A percentile compares a stretch with the other conserved stretches of the same genome.
These are phyloP conservation scores for Brachionichthys hirsutus DNA, from an alignment of 2,113 vertebrate species.

Conservation along the genomic window DNA sequence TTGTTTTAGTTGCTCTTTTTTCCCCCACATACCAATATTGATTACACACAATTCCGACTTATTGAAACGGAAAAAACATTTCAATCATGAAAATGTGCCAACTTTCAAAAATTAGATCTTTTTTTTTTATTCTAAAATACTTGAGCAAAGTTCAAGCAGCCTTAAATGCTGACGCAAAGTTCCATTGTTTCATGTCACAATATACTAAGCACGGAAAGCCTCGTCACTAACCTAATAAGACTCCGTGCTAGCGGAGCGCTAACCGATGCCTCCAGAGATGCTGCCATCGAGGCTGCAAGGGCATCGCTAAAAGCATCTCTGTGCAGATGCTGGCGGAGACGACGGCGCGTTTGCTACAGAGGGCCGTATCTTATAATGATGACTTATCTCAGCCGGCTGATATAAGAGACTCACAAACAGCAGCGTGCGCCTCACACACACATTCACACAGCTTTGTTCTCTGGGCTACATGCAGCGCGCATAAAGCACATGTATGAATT, in stretches of 20 bases:
- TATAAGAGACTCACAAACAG: constrained; percentile 25
- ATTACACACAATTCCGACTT: too few relatives aligned
- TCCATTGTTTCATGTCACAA: too few relatives aligned
- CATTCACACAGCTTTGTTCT: constrained; percentile 1
- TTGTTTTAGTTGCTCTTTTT: too few relatives aligned
- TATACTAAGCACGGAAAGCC: too few relatives aligned
- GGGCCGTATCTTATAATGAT: constrained; percentile 60
- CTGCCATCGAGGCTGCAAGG: constrained; percentile 66
- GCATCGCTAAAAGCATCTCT: constrained; percentile 68
- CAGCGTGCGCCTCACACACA: constrained; percentile 6
- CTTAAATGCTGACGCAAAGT: too few relatives aligned
- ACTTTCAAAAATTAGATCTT: too few relatives aligned
- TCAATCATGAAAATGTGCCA: too few relatives aligned
- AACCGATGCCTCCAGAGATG: constrained; percentile 47
- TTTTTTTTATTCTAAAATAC: too few relatives aligned
- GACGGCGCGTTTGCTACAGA: constrained; percentile 35
- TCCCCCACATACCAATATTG: too few relatives aligned
- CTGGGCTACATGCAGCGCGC: constrained; percentile 42
- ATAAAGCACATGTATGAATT: constrained; percentile 69
- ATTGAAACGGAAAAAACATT: too few relatives aligned
- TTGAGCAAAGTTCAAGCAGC: too few relatives aligned
- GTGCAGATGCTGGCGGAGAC: constrained; percentile 61
- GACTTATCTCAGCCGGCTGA: constrained; percentile 53
- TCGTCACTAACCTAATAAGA: too few relatives aligned
- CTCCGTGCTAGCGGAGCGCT: neutral